phyloP scores from a whole-genome alignment of 2,797 vertebrate genomes.

The Trichosurus vulpecula region DNA sequence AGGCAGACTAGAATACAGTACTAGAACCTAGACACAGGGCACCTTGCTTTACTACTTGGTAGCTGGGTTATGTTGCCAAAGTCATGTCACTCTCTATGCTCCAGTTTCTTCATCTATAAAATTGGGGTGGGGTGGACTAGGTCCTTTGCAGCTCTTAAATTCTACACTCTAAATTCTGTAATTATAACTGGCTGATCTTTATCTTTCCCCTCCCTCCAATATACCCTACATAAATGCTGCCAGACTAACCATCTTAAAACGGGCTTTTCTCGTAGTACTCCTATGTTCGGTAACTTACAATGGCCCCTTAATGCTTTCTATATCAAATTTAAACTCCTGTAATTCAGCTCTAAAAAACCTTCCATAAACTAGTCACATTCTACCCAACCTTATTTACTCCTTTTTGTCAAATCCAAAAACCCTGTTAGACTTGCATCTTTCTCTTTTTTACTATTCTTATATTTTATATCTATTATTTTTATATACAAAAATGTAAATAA shows the following conservation, averaged over 20 bases:
- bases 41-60: neutral
- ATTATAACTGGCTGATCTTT: neutral
- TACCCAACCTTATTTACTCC: neutral
- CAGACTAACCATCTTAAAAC: slow-evolving; percentile 9
- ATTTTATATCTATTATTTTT: neutral
- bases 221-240: slow-evolving; percentile 44
- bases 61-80: neutral
- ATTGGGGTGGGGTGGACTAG: neutral
- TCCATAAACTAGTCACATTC: neutral
- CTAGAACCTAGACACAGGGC: neutral
- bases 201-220: neutral
- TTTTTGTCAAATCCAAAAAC: neutral
- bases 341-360: slow-evolving; percentile 42
- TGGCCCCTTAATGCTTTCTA: slow-evolving; percentile 24
- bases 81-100: slow-evolving; percentile 15
- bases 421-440: neutral
- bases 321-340: slow-evolving; percentile 37
- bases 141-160: slow-evolving; percentile 42
- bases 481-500: neutral
- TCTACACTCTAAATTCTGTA: neutral
- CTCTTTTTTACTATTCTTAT: neutral
- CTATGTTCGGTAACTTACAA: slow-evolving; percentile 38
- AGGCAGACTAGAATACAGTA: neutral
- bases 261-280: slow-evolving; percentile 14
- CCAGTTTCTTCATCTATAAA: slow-evolving; percentile 23